Evolutionary conservation across 2,888 invertebrate species (phyloP), one percentile per base, ranked within the genome.

Genomic region (Lomographa bimaculata): DNA sequence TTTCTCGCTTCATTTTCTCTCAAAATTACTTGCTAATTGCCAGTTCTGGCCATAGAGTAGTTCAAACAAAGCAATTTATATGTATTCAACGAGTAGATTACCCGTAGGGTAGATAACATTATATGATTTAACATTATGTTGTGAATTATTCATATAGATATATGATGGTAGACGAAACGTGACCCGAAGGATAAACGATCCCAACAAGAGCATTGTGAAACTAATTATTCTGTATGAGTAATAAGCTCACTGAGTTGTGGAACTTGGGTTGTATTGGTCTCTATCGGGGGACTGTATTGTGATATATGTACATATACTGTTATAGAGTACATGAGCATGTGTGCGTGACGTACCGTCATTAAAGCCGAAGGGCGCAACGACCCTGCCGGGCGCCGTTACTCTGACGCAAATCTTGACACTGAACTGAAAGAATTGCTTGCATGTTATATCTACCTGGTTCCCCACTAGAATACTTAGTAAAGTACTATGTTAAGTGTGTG

Each of bases 301-400:
- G 23, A 10, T 40, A 30, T 33, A 28, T 28, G 5, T 23, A 8
- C 11, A 5, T 28, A 23, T 23, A 12, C n/a, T n/a, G 11, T 2
- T 33, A 26, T 30, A 14, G 27, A 23, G n/a, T 1, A 1, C 2
- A 3, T 35, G 29, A 34, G 33, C 38, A 35, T 46, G 41, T 57
- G 50, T 70, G 70, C 70, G 70, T 74, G 74, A 64, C 60, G 49
- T 46, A 37, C 44, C 52, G 40, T 60, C 67, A 64, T 77, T 73
- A 68, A 56, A 60, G 47, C 47, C 48, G 63, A 71, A 71, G 69
- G 71, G 63, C 64, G 57, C 54, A 51, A 43, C 49, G 50, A 52
- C 55, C 58, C 50, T 59, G 63, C 57, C 64, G 35, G 28, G 46
- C 42, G 57, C 50, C 51, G 49, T 21, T 47, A 41, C 14, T 32